A percentile compares a stretch with the other conserved stretches of the same genome.
Evolutionary conservation across 2,113 vertebrate genomes (phyloP).

Genomic region (Psephotus haematonotus): DNA sequence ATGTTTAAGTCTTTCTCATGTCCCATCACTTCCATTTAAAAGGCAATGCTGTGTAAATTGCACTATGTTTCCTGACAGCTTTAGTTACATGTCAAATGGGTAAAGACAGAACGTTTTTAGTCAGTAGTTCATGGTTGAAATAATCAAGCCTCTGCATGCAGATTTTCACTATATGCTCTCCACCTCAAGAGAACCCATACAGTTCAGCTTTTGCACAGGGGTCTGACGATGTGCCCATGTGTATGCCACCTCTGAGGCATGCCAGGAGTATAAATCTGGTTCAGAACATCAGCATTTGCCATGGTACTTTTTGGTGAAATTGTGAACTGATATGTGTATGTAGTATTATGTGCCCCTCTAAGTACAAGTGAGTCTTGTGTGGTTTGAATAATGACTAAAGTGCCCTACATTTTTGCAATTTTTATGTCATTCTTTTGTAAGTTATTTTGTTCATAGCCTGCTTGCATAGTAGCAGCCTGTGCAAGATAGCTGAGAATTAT

Average conservation of each 20-base stretch:
- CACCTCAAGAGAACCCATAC: neutral
- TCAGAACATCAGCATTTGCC: slow-evolving; percentile 6
- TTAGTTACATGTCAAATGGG: slow-evolving; percentile 45
- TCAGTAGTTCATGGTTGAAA: slow-evolving; percentile 34
- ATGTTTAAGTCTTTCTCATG: slow-evolving; percentile 40
- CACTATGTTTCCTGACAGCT: slow-evolving; percentile 56
- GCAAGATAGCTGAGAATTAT: neutral
- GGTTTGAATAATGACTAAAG: slow-evolving; percentile 34
- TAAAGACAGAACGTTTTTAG: slow-evolving; percentile 44
- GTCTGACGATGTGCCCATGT: neutral
- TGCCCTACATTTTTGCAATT: neutral
- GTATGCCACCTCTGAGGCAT: neutral
- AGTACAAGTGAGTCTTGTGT: slow-evolving; percentile 25
- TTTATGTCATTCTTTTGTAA: neutral
- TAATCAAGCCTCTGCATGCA: neutral
- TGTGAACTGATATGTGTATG: neutral
- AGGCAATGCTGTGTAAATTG: slow-evolving; percentile 48
- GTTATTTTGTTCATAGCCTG: neutral
- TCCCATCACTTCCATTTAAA: slow-evolving; percentile 55
- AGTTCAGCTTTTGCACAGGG: slow-evolving; percentile 6
- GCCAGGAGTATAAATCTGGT: neutral
- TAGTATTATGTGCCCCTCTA: neutral
- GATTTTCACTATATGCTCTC: slow-evolving; percentile 30
- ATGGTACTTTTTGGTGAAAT: neutral
- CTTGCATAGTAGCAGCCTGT: neutral